Conservation (phyloP, 2,113 vertebrate genomes). For the Coracopsis vasa region DNA sequence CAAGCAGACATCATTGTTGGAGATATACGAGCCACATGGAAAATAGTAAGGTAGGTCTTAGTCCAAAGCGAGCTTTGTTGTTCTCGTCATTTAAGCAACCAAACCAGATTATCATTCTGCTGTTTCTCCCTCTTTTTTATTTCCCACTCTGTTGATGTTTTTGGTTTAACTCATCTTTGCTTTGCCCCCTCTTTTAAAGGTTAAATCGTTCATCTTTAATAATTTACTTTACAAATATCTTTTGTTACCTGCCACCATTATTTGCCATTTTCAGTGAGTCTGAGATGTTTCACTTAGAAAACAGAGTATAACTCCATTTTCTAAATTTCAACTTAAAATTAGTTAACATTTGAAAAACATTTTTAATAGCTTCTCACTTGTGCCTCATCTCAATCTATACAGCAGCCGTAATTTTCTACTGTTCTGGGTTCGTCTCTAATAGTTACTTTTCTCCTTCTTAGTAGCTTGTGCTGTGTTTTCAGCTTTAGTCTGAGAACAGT, state of each 20-base stretch:
- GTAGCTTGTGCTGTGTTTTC: neutral
- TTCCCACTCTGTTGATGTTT: neutral
- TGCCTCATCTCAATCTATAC: neutral
- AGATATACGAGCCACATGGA: neutral
- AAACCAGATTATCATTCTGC: neutral
- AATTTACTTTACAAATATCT: neutral
- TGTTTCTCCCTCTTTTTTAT: neutral
- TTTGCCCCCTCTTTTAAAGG: neutral
- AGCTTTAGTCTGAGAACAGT: neutral
- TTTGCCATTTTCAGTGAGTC: neutral
- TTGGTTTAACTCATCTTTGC: neutral
- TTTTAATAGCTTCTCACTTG: neutral
- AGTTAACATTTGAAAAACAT: neutral
- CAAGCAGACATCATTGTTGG: no score
- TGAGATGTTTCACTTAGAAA: neutral
- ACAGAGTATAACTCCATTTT: neutral
- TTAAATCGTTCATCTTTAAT: neutral
- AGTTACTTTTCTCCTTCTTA: neutral
- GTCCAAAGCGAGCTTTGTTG: neutral
- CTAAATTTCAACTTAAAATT: neutral
- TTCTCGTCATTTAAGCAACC: neutral
- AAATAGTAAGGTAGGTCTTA: neutral
- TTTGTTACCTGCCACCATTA: neutral
- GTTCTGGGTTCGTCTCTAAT: neutral
- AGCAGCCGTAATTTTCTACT: neutral